Evolutionary conservation across 2,113 vertebrate genomes (phyloP).

Genomic region (Chaetura pelagica): DNA sequence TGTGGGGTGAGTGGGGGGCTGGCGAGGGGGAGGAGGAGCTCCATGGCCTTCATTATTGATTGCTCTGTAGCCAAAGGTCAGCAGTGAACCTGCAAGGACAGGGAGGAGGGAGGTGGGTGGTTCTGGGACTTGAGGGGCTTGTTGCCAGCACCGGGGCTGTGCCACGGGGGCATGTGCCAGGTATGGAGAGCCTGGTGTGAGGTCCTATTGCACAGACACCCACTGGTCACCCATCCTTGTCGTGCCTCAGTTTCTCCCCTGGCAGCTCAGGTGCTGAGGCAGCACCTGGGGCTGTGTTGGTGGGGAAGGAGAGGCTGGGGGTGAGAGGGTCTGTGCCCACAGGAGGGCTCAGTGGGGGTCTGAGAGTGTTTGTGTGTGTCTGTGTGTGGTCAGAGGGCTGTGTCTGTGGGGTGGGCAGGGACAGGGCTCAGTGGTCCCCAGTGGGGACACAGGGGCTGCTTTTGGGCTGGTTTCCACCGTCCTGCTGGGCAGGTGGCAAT

Average conservation of each 20-base stretch:
- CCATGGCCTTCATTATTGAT: slow-evolving; percentile 45
- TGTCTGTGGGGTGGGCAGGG: not conserved
- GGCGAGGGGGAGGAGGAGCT: not conserved
- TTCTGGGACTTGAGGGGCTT: not conserved
- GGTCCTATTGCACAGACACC: not conserved
- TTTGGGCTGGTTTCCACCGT: not conserved
- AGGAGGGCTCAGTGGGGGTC: rapidly evolving
- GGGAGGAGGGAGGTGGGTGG: not conserved
- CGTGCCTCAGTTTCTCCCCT: not conserved
- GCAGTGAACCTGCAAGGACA: not conserved
- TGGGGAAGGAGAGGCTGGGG: not conserved
- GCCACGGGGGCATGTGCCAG: not conserved
- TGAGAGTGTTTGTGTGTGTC: not conserved
- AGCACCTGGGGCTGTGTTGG: not conserved
- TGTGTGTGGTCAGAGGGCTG: not conserved
- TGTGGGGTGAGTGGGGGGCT: not conserved
- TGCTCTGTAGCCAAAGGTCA: slow-evolving; percentile 35
- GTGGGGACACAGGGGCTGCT: not conserved
- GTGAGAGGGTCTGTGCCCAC: not conserved
- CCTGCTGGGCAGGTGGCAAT: rapidly evolving
- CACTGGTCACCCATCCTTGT: not conserved
- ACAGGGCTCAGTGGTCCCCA: rapidly evolving
- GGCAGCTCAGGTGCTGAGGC: not conserved
- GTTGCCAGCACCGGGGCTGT: not conserved
- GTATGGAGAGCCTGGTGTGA: rapidly evolving